These are phyloP conservation scores for Clupea harengus DNA, from an alignment of 2,113 vertebrate species.

Conservation along the genomic window DNA sequence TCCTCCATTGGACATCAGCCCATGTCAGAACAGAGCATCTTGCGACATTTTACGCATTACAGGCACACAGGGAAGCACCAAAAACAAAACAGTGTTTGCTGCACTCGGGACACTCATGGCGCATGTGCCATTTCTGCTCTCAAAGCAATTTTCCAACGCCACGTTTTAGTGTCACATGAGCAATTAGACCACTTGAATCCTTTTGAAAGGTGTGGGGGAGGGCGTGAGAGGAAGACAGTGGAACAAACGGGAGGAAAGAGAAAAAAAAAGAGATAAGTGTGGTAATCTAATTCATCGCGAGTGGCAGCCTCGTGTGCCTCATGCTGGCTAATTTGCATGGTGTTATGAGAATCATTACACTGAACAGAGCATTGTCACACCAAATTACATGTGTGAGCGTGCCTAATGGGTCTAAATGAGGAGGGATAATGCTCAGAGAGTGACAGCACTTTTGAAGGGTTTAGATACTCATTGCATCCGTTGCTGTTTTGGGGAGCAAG, in stretches of 20 bases:
- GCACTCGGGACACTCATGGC: background rate
- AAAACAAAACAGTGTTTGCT: background rate
- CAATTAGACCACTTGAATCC: constrained; percentile 15
- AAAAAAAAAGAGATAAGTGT: constrained; percentile 30
- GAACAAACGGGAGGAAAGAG: background rate
- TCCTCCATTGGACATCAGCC: background rate
- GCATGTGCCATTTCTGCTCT: background rate
- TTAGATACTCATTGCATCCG: background rate
- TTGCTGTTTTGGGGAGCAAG: constrained; percentile 8
- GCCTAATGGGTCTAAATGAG: constrained; percentile 26
- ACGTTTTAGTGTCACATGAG: background rate
- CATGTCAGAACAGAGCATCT: background rate
- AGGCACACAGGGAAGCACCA: background rate
- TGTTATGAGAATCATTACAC: constrained; percentile 39
- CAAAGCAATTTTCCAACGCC: background rate
- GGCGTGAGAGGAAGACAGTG: background rate
- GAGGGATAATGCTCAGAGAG: constrained; percentile 13
- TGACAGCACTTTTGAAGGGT: background rate
- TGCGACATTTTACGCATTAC: background rate
- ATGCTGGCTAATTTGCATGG: constrained; percentile 32
- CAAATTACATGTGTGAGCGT: constrained; percentile 38
- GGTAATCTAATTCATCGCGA: constrained; percentile 42
- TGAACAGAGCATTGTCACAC: constrained; percentile 35
- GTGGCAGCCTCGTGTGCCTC: constrained; percentile 27
- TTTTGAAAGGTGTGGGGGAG: background rate